Base-by-base conservation (phyloP, 2,113 vertebrate species). In the Cyprinodon variegatus region DNA sequence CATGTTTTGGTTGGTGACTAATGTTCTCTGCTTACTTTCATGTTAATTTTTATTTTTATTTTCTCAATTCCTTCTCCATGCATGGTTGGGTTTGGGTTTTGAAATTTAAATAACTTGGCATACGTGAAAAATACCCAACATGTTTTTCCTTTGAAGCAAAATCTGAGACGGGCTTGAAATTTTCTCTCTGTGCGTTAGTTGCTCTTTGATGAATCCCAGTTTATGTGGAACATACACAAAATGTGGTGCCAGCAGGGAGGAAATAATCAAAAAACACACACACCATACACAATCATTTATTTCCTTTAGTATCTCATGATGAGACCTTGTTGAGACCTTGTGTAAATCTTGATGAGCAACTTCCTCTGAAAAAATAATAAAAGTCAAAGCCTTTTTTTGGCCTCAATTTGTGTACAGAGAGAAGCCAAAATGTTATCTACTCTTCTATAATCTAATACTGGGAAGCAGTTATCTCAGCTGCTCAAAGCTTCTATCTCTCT, bases 401-500 rank as follows among this genome's bases (percentile, higher is more conserved):
- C 14, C 11, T 66, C 38, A 39, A 61, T 67, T 67, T 61, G 39
- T 70, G 59, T n/a, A n/a, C 64, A 43, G 60, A 22, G 59, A 65
- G 38, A 63, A 43, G 46, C 37, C 17, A 62, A 61, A 68, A 74
- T 61, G 22, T 20, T 46, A 11, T 77, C 36, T 38, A 1, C 64
- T 65, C 40, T 40, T 65, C 39, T 36, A 13, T 74, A 66, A 78
- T 77, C 63, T 77, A 66, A 76, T 70, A 59, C 39, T 36, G 37
- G 46, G 65, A 46, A 68, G 48, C 38, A n/a, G 77, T 74, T 73
- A 61, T 75, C 73, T 74, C 29, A 39, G 6, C 43, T 39, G 39
- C 53, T 68, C 50, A 39, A 1, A 65, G 74, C 65, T 68, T 83
- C 61, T 65, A 59, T 65, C 45, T 71, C 29, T 14, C 63, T 61